A percentile compares a stretch with the other conserved stretches of the same genome.
These are phyloP conservation scores for Heliconius aoede DNA, from an alignment of 2,888 invertebrate genomes.

Conservation along the genomic window DNA sequence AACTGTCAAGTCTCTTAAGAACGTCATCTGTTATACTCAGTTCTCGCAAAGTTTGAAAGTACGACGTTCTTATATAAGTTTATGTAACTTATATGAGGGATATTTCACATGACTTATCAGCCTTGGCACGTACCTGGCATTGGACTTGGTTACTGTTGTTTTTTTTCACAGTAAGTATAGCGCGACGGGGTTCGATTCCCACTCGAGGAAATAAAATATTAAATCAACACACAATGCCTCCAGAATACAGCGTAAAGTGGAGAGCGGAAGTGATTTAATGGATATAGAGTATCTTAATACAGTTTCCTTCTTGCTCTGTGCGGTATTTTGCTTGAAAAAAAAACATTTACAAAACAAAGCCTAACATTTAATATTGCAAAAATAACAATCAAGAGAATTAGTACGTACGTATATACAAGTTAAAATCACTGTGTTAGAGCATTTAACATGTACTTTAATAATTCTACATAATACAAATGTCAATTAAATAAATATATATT, in stretches of 20 bases:
- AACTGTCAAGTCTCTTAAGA: slow-evolving; percentile 46
- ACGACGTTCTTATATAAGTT: slow-evolving; percentile 43
- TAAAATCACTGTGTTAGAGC: not conserved
- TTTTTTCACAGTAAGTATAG: not conserved
- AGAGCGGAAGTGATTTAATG: too few species aligned
- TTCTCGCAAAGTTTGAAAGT: slow-evolving; percentile 41
- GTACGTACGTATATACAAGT: too few species aligned
- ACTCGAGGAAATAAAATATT: too few species aligned
- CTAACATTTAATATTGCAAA: not conserved
- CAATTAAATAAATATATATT: not conserved
- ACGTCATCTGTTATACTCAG: slow-evolving; percentile 44
- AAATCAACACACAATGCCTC: too few species aligned
- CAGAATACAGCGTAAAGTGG: too few species aligned
- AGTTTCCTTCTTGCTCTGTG: too few species aligned
- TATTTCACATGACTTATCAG: slow-evolving; percentile 39
- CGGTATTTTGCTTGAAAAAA: too few species aligned
- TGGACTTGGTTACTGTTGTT: not conserved
- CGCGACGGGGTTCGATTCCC: too few species aligned
- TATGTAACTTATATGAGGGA: slow-evolving; percentile 44
- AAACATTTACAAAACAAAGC: not conserved
- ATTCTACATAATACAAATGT: not conserved
- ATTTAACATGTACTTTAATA: not conserved
- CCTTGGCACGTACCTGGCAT: slow-evolving; percentile 13
- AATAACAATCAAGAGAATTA: too few species aligned
- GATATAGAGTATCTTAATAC: too few species aligned